Conservation (phyloP, 2,797 vertebrate species). For the Atherinosoma microstoma region DNA sequence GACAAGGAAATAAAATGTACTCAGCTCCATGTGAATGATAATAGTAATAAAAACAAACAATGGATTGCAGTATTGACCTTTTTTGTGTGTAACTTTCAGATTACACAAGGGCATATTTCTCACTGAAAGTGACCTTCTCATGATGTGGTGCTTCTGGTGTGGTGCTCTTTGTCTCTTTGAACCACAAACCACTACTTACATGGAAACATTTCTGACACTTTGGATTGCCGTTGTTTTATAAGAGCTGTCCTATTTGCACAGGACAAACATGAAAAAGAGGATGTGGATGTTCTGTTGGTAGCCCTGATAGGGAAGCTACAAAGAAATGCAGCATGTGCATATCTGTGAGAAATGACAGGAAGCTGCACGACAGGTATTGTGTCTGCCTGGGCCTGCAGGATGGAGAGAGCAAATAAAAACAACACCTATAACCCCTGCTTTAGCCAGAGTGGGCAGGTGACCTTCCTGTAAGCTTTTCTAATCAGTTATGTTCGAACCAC, state of each 20-base stretch:
- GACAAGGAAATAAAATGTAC: conserved; percentile 8
- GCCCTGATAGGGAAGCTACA: conserved; percentile 24
- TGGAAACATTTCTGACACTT: background rate
- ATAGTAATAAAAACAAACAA: background rate
- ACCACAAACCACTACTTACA: background rate
- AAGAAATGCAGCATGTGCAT: conserved; percentile 58
- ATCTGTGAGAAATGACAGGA: conserved; percentile 67
- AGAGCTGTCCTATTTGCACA: conserved; percentile 23
- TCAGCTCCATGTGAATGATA: conserved; percentile 17
- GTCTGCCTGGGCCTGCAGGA: conserved; percentile 52
- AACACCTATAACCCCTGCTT: conserved; percentile 13
- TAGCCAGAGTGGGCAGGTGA: conserved; percentile 2
- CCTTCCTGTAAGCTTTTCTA: conserved; percentile 15
- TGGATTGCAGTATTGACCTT: background rate
- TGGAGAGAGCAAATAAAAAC: conserved; percentile 36
- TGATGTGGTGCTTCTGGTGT: background rate
- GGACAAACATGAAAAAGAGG: conserved; percentile 42
- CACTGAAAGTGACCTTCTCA: background rate
- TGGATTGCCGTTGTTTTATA: conserved; percentile 5
- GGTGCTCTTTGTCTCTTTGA: no score
- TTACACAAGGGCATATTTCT: background rate
- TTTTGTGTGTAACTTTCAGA: background rate
- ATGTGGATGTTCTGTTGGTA: conserved; percentile 32
- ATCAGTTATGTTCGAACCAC: no score
- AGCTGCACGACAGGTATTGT: conserved; percentile 58